Base-by-base conservation (phyloP, 2,888 invertebrate species). In the Meghimatium bilineatum region DNA sequence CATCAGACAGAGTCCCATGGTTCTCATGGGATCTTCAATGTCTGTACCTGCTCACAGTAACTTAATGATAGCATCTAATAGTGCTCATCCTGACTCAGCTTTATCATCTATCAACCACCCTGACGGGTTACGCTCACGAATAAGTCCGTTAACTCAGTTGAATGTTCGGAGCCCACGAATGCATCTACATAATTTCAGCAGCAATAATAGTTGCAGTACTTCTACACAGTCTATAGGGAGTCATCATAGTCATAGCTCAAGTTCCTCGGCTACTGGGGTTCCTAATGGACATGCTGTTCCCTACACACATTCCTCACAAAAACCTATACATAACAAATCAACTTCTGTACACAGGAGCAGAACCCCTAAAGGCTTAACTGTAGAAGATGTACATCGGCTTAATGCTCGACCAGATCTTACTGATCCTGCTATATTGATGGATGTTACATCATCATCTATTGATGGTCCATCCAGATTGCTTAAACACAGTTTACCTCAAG, bases 331-430 rank as follows among this genome's bases (percentile, higher is more conserved):
- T 52, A 82, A 82, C 34, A 77, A 69, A 77, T 67, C 67, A 8
- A 44, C 34, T 34, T 52, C 52, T n/a, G 38, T 20, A 32, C 44
- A 52, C 36, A 74, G 72, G 67, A 81, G 74, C 75, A 67, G 76
- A 26, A 85, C 86, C 49, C 87, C 90, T 23, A 96, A 97, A 94
- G 97, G 98, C 0, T 94, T 98, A 23, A 98, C 98, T 0, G 97
- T 97, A 52, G 98, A 98, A 94, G 98, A 98, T 94, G 97, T 98
- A 87, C 97, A 98, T 93, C 95, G 97, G 92, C 95, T 98, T 91
- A 97, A 97, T 93, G 96, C 96, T 1, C 95, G 97, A 81, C 97
- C 97, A 49, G 97, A 97, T 49, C 97, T 97, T 26, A 85, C 87
- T 63, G 98, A 97, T 93, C 95, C 98, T 88, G 97, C 98, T 3